phyloP scores from a whole-genome alignment of 2,113 vertebrate genomes.

The Prolemur simus region DNA sequence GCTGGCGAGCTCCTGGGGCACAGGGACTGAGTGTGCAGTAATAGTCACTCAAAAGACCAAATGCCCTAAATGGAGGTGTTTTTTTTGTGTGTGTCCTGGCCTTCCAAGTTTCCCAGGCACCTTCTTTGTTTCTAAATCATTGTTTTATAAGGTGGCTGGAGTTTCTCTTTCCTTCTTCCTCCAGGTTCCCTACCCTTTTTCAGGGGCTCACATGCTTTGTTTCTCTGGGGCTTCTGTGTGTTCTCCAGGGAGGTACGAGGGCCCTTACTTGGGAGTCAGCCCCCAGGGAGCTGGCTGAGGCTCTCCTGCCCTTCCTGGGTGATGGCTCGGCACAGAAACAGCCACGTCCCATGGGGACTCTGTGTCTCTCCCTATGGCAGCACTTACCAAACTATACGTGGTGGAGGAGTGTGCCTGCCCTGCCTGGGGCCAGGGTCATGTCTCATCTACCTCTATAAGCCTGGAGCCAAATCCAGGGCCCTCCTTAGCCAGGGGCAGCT shows the following conservation, averaged over 20 bases:
- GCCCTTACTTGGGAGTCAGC: too few relatives aligned
- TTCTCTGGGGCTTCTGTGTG: not conserved
- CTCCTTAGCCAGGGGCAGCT: not conserved
- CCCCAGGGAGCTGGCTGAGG: not conserved
- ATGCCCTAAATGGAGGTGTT: not conserved
- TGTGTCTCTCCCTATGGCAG: not conserved
- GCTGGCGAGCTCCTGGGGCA: too few relatives aligned
- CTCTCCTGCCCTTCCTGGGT: not conserved
- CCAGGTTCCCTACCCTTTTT: not conserved
- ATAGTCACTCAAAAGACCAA: not conserved
- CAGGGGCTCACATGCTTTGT: not conserved
- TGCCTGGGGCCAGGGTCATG: not conserved
- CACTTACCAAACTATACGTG: not conserved
- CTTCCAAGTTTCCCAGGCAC: not conserved
- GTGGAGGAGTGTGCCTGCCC: not conserved
- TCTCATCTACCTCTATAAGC: not conserved
- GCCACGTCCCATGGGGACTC: not conserved
- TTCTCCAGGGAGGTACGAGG: not conserved
- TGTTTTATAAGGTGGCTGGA: not conserved
- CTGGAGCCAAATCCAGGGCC: not conserved
- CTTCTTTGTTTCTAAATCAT: not conserved
- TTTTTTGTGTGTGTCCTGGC: not conserved
- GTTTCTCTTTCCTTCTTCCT: not conserved
- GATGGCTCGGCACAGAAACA: not conserved
- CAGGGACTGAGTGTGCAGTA: accelerated